A percentile compares a stretch with the other conserved stretches of the same genome.
These are phyloP conservation scores for Pedetes capensis DNA, from an alignment of 2,113 vertebrate genomes.

Conservation along the genomic window DNA sequence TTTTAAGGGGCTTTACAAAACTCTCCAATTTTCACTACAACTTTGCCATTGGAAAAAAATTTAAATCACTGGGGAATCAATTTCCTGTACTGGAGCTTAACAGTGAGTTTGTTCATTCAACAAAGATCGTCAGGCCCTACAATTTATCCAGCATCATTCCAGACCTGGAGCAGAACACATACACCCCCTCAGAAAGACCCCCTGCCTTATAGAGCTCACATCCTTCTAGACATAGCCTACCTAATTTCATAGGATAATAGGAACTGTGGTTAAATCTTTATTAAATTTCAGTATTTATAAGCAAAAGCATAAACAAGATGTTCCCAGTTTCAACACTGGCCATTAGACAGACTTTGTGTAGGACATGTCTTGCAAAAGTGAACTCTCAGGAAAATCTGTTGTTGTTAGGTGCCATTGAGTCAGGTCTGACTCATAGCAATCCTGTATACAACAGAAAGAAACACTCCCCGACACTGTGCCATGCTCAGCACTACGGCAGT, in stretches of 20 bases:
- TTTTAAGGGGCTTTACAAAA: not conserved
- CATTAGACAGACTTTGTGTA: not conserved
- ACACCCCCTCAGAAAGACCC: too few relatives aligned
- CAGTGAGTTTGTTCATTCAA: not conserved
- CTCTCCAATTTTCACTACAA: not conserved
- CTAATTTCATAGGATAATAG: not conserved
- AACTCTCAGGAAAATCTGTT: not conserved
- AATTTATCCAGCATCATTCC: not conserved
- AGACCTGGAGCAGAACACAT: not conserved
- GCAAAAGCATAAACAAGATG: not conserved
- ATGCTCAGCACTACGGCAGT: too few relatives aligned
- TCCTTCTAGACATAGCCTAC: not conserved
- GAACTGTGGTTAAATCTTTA: not conserved
- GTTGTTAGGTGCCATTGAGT: too few relatives aligned
- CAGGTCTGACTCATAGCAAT: too few relatives aligned
- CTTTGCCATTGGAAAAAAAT: not conserved
- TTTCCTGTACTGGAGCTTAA: not conserved
- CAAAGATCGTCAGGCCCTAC: not conserved
- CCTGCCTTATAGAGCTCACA: not conserved
- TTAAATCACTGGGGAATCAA: not conserved
- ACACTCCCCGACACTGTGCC: too few relatives aligned
- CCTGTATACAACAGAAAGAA: too few relatives aligned
- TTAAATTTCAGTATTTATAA: not conserved
- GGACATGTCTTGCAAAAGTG: accelerated
- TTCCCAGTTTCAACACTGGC: not conserved